Evolutionary conservation across 2,888 invertebrate genomes (phyloP), one percentile per base, ranked within the genome.

Genomic region (Formica aserva): DNA sequence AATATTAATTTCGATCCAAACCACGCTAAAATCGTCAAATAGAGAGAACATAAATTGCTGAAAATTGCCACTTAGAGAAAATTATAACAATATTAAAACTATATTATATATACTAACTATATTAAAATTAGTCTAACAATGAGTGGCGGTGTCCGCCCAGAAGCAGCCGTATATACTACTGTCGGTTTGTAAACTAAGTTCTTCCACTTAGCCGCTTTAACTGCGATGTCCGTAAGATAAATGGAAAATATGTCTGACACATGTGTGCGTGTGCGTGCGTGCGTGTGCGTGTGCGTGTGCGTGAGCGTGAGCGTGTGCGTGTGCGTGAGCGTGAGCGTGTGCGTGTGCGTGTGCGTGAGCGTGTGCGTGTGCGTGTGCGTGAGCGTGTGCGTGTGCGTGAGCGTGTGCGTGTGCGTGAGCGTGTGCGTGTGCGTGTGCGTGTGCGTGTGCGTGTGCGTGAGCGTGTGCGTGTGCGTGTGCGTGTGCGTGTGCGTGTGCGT

Each of bases 151-250:
- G 66, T 52, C 45, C 52, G n/a, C 18, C 55, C 13, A 41, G 15
- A 67, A 41, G 67, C 26, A 15, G 29, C 18, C 48, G 67, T 67
- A 48, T 45, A 35, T 65, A 38, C 77, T 77, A 77, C 29, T 67
- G 57, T 41, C 67, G 52, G 67, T 0, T 18, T 29, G 26, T 38
- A 77, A 67, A 77, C 71, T 38, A 77, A 60, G 45, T 71, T 78
- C 22, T 57, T 78, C 32, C 60, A 57, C 45, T 78, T 78, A 35
- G 32, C 32, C 22, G 45, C 45, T 32, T 32, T 71, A 60, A 71
- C 18, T 18, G 52, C 35, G 22, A 57, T 41, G 67, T 55, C 38
- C 41, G 29, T 41, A 66, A 69, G 45, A 41, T 45, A 71, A 78
- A 78, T 71, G 41, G 32, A 60, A 32, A 60, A 18, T 26, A 22